Percentiles rank a stretch among this genome's conserved stretches.
Conservation (phyloP, 2,888 invertebrate genomes). For the Ormyrus thymus region DNA sequence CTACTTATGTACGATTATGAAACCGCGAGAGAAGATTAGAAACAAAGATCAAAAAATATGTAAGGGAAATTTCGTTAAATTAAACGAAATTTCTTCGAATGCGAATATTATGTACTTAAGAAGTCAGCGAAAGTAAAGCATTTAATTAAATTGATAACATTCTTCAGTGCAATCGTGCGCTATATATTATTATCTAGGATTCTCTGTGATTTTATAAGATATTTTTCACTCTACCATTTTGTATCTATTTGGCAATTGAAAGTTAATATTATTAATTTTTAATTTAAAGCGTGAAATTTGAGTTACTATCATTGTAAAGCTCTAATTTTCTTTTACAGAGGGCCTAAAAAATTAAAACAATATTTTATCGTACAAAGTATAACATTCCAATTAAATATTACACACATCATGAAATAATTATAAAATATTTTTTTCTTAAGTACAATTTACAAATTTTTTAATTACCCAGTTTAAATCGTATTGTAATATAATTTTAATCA, state of each 20-base stretch:
- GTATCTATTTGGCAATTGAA: conserved; percentile 20
- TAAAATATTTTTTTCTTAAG: conserved; percentile 22
- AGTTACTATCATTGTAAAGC: not conserved
- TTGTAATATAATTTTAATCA: not conserved
- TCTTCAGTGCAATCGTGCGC: conserved; percentile 52
- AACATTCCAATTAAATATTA: conserved; percentile 37
- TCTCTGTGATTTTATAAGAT: conserved; percentile 54
- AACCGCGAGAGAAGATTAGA: conserved; percentile 1
- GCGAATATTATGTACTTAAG: conserved; percentile 52
- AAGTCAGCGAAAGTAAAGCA: conserved; percentile 32
- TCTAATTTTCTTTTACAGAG: not conserved
- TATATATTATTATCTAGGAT: conserved; percentile 45
- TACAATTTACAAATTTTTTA: not conserved
- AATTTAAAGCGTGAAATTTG: not conserved
- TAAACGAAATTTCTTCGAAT: conserved; percentile 39
- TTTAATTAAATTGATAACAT: conserved; percentile 48
- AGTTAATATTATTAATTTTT: conserved; percentile 16
- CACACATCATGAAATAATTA: conserved; percentile 38
- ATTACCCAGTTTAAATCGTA: not conserved
- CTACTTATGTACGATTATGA: conserved; percentile 46
- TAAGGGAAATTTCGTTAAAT: conserved; percentile 38
- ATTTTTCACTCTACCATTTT: conserved; percentile 37
- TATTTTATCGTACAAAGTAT: conserved; percentile 19
- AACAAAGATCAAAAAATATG: conserved; percentile 6
- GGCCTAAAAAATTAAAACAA: conserved; percentile 19